phyloP scores from a whole-genome alignment of 1,140 invertebrate species.

The Lordiphosa collinella region DNA sequence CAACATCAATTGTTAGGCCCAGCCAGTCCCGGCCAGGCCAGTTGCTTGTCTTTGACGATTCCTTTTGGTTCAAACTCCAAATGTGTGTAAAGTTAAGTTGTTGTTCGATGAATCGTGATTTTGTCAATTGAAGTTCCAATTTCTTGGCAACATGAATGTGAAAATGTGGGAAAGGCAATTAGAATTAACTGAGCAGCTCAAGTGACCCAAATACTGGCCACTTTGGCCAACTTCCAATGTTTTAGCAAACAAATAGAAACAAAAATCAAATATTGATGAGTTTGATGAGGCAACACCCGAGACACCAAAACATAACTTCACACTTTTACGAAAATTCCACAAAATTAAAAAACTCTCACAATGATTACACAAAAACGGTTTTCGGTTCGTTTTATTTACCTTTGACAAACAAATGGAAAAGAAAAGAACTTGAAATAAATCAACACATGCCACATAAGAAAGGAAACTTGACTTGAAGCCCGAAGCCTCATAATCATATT shows the following conservation, averaged over 20 bases:
- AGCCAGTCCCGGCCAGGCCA: no score
- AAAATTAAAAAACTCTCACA: slow-evolving; percentile 7
- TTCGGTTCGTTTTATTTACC: slow-evolving; percentile 46
- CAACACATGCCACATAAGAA: slow-evolving; percentile 60
- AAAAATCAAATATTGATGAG: slow-evolving; percentile 40
- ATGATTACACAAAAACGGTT: slow-evolving; percentile 38
- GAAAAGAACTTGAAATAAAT: slow-evolving; percentile 63
- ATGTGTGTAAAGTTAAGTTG: slow-evolving; percentile 71
- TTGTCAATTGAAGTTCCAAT: slow-evolving; percentile 54
- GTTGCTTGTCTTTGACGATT: slow-evolving; percentile 15
- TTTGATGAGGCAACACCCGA: slow-evolving; percentile 1
- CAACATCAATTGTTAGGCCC: slow-evolving; percentile 44
- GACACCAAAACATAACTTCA: slow-evolving; percentile 2
- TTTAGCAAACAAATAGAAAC: slow-evolving; percentile 4
- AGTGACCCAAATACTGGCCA: slow-evolving; percentile 8
- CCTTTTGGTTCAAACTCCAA: slow-evolving; percentile 12
- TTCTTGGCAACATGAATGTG: slow-evolving; percentile 33
- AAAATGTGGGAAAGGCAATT: slow-evolving; percentile 50
- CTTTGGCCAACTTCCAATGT: slow-evolving; percentile 1
- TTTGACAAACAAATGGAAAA: slow-evolving; percentile 50
- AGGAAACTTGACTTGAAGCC: slow-evolving; percentile 19
- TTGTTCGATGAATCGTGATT: slow-evolving; percentile 60
- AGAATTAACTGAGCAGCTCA: slow-evolving; percentile 21
- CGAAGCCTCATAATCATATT: slow-evolving; percentile 64
- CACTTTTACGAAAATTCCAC: neutral